Base-by-base conservation (phyloP, 2,797 vertebrate species). In the Acanthiza pusilla region DNA sequence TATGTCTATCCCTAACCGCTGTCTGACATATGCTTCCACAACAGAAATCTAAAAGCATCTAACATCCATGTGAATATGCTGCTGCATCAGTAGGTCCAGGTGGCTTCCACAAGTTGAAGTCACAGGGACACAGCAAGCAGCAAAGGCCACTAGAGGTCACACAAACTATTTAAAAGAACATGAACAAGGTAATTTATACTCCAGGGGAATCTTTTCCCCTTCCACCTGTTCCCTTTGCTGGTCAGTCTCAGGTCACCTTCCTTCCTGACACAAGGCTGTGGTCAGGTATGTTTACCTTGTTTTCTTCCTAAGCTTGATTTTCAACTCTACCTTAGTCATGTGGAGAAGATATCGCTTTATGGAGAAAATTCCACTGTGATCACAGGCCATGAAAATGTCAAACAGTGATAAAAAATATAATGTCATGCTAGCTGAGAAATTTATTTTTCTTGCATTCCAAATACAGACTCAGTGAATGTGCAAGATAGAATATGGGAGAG, bases 281-380 rank as follows among this genome's bases (percentile, higher is more conserved):
- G 58, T 74, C 81, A 83, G 65, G 15, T 40, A 17, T 61, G 45
- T 68, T 94, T 48, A 53, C 45, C 14, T 78, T 90, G 13, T 67
- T 85, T 91, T 78, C 61, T 63, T 76, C 60, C 79, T 42, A 14
- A 57, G 20, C 22, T 54, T 34, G 63, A 85, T 67, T 45, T 80
- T 83, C 65, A 86, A 21, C 58, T 95, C 75, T 71, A 30, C 16
- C 86, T 93, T 82, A 89, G 65, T 96, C 83, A 94, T 86, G 53
- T 91, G 68, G 79, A 85, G 91, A 94, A 72, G 20, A 10, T 85
- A 96, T 77, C 74, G 53, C 70, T 95, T 74, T 61, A 70, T 94
- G 73, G 32, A 86, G 81, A 96, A 97, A 96, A 96, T 95, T 96
- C 38, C 9, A 18, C 58, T 79, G 55, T 92, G 91, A 83, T 87